phyloP scores from a whole-genome alignment of 2,888 invertebrate genomes.

The Lucinisca nassula region DNA sequence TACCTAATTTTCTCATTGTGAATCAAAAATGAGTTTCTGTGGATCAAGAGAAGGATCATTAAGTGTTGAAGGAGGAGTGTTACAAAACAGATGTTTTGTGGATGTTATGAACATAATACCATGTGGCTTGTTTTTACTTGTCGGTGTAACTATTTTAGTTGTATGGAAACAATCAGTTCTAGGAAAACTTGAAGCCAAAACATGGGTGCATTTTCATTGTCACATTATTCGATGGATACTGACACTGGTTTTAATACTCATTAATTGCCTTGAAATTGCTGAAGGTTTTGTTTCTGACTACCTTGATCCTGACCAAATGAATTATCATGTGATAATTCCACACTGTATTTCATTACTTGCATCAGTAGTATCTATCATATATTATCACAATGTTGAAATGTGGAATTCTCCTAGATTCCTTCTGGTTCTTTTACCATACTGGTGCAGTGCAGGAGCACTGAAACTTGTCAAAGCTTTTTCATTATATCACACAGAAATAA shows the following conservation, averaged over 20 bases:
- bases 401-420: slow-evolving; percentile 86
- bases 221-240: slow-evolving; percentile 83
- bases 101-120: slow-evolving; percentile 86
- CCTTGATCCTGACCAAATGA: slow-evolving; percentile 80
- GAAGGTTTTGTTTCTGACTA: slow-evolving; percentile 84
- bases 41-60: slow-evolving; percentile 79
- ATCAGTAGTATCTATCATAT: slow-evolving; percentile 79
- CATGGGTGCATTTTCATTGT: slow-evolving; percentile 85
- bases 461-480: slow-evolving; percentile 79
- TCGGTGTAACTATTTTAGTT: slow-evolving; percentile 82
- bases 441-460: slow-evolving; percentile 77
- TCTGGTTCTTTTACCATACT: slow-evolving; percentile 82
- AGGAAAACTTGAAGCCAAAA: slow-evolving; percentile 82
- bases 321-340: slow-evolving; percentile 84
- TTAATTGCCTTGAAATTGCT: slow-evolving; percentile 82
- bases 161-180: slow-evolving; percentile 84
- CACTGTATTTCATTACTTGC: slow-evolving; percentile 80
- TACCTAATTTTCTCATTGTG: no score
- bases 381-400: slow-evolving; percentile 86
- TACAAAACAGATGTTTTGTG: slow-evolving; percentile 85
- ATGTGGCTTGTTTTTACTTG: slow-evolving; percentile 82
- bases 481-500: slow-evolving; percentile 75
- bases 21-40: slow-evolving; percentile 83
- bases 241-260: slow-evolving; percentile 76
- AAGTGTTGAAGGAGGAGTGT: slow-evolving; percentile 81